Percentiles rank a stretch among this genome's conserved stretches.
Conservation (phyloP, 35 echinoderm and acorn worm species). For the Ophiothrix spiculata region DNA sequence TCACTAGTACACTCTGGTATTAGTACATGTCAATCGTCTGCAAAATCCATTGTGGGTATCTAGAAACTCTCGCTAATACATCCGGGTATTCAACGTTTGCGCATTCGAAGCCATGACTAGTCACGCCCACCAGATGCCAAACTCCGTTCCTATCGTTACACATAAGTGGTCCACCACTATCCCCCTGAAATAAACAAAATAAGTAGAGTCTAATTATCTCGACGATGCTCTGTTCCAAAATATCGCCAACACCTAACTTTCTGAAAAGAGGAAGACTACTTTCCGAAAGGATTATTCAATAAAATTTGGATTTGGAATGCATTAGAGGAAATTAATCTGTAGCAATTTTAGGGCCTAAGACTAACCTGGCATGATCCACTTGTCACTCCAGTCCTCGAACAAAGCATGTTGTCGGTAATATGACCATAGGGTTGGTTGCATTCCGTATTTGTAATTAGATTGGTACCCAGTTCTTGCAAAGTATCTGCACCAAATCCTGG, state of each 20-base stretch:
- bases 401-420: not conserved
- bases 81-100: constrained; percentile 49
- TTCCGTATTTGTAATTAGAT: not conserved
- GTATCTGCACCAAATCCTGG: not conserved
- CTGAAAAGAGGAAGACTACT: too few species aligned
- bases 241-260: too few species aligned
- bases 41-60: constrained; percentile 39
- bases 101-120: constrained; percentile 66
- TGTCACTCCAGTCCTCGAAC: not conserved
- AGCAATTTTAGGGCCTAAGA: too few species aligned
- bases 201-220: too few species aligned
- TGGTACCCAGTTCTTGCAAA: not conserved
- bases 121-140: constrained; percentile 35
- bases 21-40: not conserved
- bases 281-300: too few species aligned
- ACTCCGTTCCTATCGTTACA: not conserved
- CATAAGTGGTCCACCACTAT: not conserved
- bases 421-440: not conserved
- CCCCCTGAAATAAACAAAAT: not conserved
- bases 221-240: too few species aligned
- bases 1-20: constrained; percentile 55
- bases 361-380: not conserved
- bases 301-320: too few species aligned
- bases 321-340: too few species aligned
- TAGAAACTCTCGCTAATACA: constrained; percentile 54